These are phyloP conservation scores for Papilio machaon DNA, from an alignment of 1,140 invertebrate genomes.

Conservation along the genomic window DNA sequence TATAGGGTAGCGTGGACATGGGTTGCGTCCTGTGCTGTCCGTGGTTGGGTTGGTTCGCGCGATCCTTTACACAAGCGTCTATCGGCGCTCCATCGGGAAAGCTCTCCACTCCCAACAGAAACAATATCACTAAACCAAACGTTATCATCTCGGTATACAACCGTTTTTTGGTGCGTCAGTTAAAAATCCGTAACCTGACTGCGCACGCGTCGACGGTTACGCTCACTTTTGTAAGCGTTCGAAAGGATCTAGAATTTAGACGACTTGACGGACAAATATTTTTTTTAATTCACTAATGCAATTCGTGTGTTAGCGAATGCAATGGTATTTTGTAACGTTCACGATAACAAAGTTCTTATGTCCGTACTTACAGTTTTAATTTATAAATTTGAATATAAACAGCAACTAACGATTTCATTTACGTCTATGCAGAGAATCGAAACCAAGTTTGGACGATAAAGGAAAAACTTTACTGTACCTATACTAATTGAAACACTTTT, in stretches of 20 bases:
- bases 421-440: too few relatives aligned
- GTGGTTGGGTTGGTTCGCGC: conserved; percentile 88
- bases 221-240: conserved; percentile 76
- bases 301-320: conserved; percentile 17
- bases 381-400: neutral
- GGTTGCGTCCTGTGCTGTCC: conserved; percentile 86
- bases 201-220: conserved; percentile 52
- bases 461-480: neutral
- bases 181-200: conserved; percentile 60
- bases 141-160: conserved; percentile 52
- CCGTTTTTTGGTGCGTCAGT: conserved; percentile 39
- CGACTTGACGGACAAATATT: conserved; percentile 51
- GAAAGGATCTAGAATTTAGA: conserved; percentile 75
- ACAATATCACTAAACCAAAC: conserved; percentile 51
- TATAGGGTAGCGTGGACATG: conserved; percentile 84
- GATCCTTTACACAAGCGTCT: conserved; percentile 88
- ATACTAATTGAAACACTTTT: neutral
- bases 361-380: neutral
- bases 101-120: conserved; percentile 57
- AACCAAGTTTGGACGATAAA: too few relatives aligned
- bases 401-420: too few relatives aligned
- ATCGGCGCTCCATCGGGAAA: conserved; percentile 90
- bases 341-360: neutral
- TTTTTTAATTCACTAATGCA: conserved; percentile 15
- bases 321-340: conserved; percentile 21